Percentiles rank a stretch among this genome's conserved stretches.
These are phyloP conservation scores for Dolichallabes microphthalmus DNA, from an alignment of 2,113 vertebrate genomes.

Conservation along the genomic window DNA sequence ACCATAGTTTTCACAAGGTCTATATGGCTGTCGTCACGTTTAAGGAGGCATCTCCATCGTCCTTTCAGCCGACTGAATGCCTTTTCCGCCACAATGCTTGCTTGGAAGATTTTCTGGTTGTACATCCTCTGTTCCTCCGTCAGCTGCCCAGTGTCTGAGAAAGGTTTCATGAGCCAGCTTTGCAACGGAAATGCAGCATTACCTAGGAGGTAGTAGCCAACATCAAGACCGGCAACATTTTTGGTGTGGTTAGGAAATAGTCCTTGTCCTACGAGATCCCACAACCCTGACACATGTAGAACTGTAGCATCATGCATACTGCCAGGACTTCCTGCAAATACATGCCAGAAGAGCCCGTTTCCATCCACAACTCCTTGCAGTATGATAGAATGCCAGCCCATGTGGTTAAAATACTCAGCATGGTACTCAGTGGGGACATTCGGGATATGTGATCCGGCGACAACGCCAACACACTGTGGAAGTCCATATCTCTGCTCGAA, in stretches of 20 bases:
- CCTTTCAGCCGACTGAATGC: slow-evolving; percentile 7
- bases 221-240: neutral
- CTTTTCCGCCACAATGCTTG: neutral
- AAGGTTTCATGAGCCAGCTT: slow-evolving; percentile 52
- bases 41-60: slow-evolving; percentile 17
- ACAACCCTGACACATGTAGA: slow-evolving; percentile 19
- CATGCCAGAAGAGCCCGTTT: slow-evolving; percentile 16
- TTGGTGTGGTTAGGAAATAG: slow-evolving; percentile 9
- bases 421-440: slow-evolving; percentile 11
- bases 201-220: slow-evolving; percentile 49
- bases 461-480: slow-evolving; percentile 9
- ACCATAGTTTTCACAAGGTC: slow-evolving; percentile 21
- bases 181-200: slow-evolving; percentile 41
- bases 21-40: slow-evolving; percentile 19
- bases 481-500: slow-evolving; percentile 3
- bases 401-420: slow-evolving; percentile 8
- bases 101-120: slow-evolving; percentile 8
- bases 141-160: slow-evolving; percentile 20
- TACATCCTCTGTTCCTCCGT: slow-evolving; percentile 18
- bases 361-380: slow-evolving; percentile 17
- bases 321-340: slow-evolving; percentile 19
- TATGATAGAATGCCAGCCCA: slow-evolving; percentile 27
- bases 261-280: slow-evolving; percentile 25
- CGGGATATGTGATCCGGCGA: slow-evolving; percentile 8
- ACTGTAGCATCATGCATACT: slow-evolving; percentile 24